These are phyloP conservation scores for Phalloptychus januarius DNA, from an alignment of 2,797 vertebrate genomes.

Conservation along the genomic window DNA sequence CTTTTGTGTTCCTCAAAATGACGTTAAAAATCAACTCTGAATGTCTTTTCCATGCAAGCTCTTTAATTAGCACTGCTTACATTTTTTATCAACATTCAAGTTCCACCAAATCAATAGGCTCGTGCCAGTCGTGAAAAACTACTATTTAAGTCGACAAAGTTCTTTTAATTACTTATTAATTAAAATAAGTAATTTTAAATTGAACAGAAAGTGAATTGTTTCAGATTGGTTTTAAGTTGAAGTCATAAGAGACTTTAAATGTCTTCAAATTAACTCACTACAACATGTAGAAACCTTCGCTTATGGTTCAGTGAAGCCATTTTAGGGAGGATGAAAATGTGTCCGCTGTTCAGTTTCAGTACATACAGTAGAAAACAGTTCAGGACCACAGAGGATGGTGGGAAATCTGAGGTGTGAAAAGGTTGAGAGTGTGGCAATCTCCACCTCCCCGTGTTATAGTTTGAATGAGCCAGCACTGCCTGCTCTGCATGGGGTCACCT, in stretches of 20 bases:
- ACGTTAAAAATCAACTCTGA: not conserved
- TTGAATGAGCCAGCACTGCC: slow-evolving; percentile 54
- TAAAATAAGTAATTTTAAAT: too few relatives aligned
- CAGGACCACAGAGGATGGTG: not conserved
- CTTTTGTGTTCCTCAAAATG: not conserved
- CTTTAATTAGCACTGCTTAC: not conserved
- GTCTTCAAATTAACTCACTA: not conserved
- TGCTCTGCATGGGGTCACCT: not conserved
- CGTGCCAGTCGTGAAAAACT: not conserved
- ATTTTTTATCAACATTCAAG: not conserved
- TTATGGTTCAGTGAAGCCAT: not conserved
- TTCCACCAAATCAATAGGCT: not conserved
- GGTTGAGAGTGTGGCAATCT: slow-evolving; percentile 32
- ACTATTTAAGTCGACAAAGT: not conserved
- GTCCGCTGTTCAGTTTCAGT: slow-evolving; percentile 18
- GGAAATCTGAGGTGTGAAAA: slow-evolving; percentile 1
- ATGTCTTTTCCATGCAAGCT: not conserved
- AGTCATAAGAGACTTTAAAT: not conserved
- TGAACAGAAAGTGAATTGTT: not conserved
- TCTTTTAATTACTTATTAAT: not conserved
- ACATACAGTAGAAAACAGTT: slow-evolving; percentile 12
- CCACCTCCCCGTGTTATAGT: slow-evolving; percentile 42
- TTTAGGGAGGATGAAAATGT: slow-evolving; percentile 12
- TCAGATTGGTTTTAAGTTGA: not conserved
- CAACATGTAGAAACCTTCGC: not conserved